These are phyloP conservation scores for Tipula helvola DNA, from an alignment of 2,888 invertebrate species.

Conservation along the genomic window DNA sequence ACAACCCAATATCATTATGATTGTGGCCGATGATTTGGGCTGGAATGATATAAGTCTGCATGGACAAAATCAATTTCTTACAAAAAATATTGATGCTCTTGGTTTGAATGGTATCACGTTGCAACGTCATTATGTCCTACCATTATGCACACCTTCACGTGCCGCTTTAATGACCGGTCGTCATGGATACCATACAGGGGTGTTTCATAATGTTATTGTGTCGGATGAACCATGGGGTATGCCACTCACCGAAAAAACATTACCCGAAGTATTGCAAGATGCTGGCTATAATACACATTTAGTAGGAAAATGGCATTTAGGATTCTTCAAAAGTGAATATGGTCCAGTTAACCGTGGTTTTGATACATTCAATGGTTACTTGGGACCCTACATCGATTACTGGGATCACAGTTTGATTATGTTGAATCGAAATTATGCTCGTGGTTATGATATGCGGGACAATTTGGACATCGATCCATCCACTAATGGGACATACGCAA, in stretches of 20 bases:
- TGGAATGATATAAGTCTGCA: constrained; percentile 89
- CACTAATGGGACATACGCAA: too few species aligned
- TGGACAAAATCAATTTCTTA: constrained; percentile 74
- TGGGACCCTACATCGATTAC: constrained; percentile 67
- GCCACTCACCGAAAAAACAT: constrained; percentile 48
- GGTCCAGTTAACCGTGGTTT: constrained; percentile 65
- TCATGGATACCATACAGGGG: constrained; percentile 71
- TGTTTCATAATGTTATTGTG: constrained; percentile 56
- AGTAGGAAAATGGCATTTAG: constrained; percentile 87
- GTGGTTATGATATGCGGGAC: too few species aligned
- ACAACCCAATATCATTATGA: constrained; percentile 57
- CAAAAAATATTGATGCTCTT: constrained; percentile 80
- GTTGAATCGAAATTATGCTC: too few species aligned
- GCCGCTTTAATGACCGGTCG: constrained; percentile 72
- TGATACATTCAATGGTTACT: constrained; percentile 72
- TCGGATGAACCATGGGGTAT: constrained; percentile 59
- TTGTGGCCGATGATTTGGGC: constrained; percentile 77
- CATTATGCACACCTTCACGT: constrained; percentile 76
- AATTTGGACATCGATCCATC: too few species aligned
- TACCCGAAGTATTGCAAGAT: constrained; percentile 54
- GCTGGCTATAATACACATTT: constrained; percentile 71
- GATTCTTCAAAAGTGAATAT: constrained; percentile 47
- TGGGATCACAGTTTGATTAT: too few species aligned
- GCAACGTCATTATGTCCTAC: constrained; percentile 66
- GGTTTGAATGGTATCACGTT: constrained; percentile 75